phyloP scores from a whole-genome alignment of 2,888 invertebrate genomes.

The Drosophila diplacantha region DNA sequence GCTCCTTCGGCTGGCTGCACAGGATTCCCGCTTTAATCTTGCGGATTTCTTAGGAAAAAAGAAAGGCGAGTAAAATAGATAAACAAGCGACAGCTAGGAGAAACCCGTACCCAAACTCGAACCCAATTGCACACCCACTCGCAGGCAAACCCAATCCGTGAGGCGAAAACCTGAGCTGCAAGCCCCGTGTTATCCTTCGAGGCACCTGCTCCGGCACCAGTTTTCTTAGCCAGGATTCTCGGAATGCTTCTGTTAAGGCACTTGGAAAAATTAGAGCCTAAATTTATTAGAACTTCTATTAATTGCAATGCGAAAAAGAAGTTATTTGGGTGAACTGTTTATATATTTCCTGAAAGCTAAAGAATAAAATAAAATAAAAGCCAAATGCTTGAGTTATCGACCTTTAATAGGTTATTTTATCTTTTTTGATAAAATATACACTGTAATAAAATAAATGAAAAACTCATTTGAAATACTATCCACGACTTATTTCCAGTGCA shows the following conservation, averaged over 20 bases:
- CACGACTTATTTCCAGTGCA: conserved; percentile 10
- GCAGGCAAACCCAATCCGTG: conserved; percentile 47
- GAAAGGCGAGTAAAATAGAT: conserved; percentile 64
- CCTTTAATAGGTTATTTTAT: accelerated
- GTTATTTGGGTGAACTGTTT: accelerated
- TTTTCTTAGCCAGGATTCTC: conserved; percentile 23
- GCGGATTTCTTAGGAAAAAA: conserved; percentile 59
- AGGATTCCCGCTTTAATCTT: conserved; percentile 66
- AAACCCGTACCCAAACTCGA: conserved; percentile 27
- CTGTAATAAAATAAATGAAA: too few species aligned
- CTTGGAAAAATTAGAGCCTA: background rate
- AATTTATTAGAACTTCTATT: background rate
- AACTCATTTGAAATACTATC: background rate
- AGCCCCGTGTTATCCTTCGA: conserved; percentile 65
- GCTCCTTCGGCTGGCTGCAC: conserved; percentile 19
- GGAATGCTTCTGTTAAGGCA: conserved; percentile 29
- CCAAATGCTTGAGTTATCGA: accelerated
- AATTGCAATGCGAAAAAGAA: background rate
- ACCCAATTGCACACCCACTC: conserved; percentile 38
- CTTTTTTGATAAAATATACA: too few species aligned
- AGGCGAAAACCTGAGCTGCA: conserved; percentile 31
- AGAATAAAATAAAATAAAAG: accelerated
- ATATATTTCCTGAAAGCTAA: too few species aligned
- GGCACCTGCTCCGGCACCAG: conserved; percentile 61
- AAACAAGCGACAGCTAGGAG: conserved; percentile 60